Conservation (phyloP, 2,888 invertebrate genomes). For the Drosophila paranaensis region DNA sequence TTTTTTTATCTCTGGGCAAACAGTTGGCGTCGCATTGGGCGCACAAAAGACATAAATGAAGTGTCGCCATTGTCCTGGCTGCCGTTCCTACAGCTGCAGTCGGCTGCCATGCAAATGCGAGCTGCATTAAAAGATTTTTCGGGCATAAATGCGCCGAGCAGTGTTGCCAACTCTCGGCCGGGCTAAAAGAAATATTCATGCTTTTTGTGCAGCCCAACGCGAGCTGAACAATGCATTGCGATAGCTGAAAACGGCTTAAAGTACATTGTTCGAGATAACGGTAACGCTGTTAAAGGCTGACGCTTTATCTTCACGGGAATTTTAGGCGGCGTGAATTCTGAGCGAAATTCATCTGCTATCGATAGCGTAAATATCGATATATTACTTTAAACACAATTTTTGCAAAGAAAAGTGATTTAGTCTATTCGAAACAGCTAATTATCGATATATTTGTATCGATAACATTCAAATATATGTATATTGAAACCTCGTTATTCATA, state of each 20-base stretch:
- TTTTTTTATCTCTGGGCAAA: conserved; percentile 65
- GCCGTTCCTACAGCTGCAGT: conserved; percentile 11
- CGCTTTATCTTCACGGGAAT: neutral
- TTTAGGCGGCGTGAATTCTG: neutral
- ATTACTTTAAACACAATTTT: neutral
- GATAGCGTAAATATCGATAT: neutral
- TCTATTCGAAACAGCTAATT: too few relatives aligned
- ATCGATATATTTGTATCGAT: neutral
- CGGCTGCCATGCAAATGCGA: conserved; percentile 61
- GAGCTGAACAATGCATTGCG: neutral
- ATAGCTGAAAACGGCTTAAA: neutral
- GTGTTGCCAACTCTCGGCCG: conserved; percentile 23
- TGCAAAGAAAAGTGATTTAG: too few relatives aligned
- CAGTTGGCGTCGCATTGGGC: conserved; percentile 66
- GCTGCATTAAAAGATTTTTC: conserved; percentile 71
- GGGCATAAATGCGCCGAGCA: conserved; percentile 45
- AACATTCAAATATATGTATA: too few relatives aligned
- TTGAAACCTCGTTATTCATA: too few relatives aligned
- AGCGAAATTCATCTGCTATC: neutral
- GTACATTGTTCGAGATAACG: neutral
- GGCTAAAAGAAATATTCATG: conserved; percentile 4
- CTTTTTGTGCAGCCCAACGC: neutral
- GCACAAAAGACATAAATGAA: conserved; percentile 68
- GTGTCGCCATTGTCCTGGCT: conserved; percentile 64
- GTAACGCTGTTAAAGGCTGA: neutral